phyloP scores from a whole-genome alignment of 1,140 invertebrate species.

The Zaprionus tsacasi region DNA sequence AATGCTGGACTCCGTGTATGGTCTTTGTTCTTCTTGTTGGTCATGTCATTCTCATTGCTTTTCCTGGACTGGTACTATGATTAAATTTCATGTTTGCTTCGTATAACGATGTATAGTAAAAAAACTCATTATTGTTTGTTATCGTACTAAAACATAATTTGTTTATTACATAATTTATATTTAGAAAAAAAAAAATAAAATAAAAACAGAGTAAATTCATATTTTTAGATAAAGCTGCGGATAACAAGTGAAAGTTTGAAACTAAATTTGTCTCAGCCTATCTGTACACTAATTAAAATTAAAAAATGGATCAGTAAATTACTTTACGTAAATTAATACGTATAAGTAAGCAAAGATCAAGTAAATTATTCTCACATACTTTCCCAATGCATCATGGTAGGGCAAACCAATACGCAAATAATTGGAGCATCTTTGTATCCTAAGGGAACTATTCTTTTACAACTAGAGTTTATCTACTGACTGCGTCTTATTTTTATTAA shows the following conservation, averaged over 20 bases:
- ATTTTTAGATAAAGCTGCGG: neutral
- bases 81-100: conserved; percentile 84
- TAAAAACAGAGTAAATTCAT: conserved; percentile 18
- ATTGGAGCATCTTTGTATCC: neutral
- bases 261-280: conserved; percentile 18
- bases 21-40: conserved; percentile 97
- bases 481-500: neutral
- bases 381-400: neutral
- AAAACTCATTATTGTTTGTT: conserved; percentile 45
- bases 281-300: too few relatives aligned
- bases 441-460: neutral
- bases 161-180: conserved; percentile 47
- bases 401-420: neutral
- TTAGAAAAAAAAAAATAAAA: conserved; percentile 19
- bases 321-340: neutral
- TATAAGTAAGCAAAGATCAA: too few relatives aligned
- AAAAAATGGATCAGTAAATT: too few relatives aligned
- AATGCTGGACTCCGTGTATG: conserved; percentile 97
- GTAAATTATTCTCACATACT: neutral
- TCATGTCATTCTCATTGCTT: conserved; percentile 97
- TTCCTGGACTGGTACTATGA: conserved; percentile 99
- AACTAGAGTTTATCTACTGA: neutral
- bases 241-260: neutral
- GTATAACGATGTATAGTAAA: conserved; percentile 16
- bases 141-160: conserved; percentile 39